phyloP scores from a whole-genome alignment of 1,140 invertebrate species.

The Paracyclopina nana region DNA sequence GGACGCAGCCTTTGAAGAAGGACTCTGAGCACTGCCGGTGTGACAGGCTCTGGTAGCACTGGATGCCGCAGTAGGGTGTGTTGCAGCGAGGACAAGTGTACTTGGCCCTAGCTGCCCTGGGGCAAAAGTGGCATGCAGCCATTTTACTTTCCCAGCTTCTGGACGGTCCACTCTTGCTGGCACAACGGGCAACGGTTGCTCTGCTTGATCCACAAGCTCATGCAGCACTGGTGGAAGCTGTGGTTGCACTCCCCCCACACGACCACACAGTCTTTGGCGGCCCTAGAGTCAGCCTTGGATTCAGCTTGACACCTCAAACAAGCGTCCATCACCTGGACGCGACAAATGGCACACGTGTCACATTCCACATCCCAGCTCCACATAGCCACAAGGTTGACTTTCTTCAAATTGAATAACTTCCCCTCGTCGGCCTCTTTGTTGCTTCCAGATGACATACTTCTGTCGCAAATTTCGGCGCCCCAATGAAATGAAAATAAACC shows the following conservation, averaged over 20 bases:
- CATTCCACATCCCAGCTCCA: constrained; percentile 99
- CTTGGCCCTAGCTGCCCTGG: constrained; percentile 29
- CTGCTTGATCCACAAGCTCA: constrained; percentile 79
- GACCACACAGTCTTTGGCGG: constrained; percentile 55
- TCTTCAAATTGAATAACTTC: constrained; percentile 78
- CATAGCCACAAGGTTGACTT: constrained; percentile 95
- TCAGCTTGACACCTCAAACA: constrained; percentile 22
- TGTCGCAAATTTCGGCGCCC: no score
- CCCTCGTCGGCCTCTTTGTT: constrained; percentile 33
- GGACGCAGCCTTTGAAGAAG: constrained; percentile 63
- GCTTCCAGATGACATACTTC: no score
- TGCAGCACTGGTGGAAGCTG: constrained; percentile 92
- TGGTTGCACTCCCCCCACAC: constrained; percentile 95
- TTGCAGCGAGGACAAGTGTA: constrained; percentile 70
- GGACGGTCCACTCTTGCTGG: constrained; percentile 95
- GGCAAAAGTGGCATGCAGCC: background rate
- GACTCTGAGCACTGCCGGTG: constrained; percentile 62
- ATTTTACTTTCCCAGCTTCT: constrained; percentile 73
- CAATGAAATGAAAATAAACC: no score
- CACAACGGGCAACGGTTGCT: constrained; percentile 90
- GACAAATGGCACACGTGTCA: constrained; percentile 94
- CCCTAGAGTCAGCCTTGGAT: constrained; percentile 32
- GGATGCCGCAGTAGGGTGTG: constrained; percentile 53
- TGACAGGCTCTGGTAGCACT: constrained; percentile 52
- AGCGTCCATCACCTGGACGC: constrained; percentile 30